Evolutionary conservation across 1,140 invertebrate genomes (phyloP).

Genomic region (Panagrolaimus sp.): DNA sequence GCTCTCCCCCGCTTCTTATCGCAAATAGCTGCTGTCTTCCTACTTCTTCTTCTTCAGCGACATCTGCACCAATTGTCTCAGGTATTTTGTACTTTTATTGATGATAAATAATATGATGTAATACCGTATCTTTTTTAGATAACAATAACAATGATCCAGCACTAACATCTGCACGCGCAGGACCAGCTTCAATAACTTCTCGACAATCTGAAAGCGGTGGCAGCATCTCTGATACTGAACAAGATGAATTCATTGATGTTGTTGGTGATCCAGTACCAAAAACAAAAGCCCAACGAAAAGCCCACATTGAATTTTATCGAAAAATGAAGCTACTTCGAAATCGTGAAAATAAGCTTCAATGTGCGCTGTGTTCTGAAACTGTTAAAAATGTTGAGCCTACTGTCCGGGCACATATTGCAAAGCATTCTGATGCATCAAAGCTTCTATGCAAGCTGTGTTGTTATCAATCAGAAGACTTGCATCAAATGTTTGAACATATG

Average conservation of each 20-base stretch:
- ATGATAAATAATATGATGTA: too few species aligned
- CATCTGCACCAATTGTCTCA: too few species aligned
- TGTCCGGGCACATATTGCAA: not conserved
- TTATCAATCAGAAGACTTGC: not conserved
- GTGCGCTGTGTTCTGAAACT: not conserved
- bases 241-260: conserved; percentile 7
- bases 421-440: not conserved
- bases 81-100: too few species aligned
- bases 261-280: not conserved
- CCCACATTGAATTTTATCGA: not conserved
- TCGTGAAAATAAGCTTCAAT: not conserved
- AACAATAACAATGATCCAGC: too few species aligned
- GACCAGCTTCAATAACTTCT: too few species aligned
- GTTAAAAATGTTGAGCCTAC: not conserved
- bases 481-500: not conserved
- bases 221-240: not conserved
- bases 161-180: too few species aligned
- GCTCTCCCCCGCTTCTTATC: too few species aligned
- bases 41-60: too few species aligned
- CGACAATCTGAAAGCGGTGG: not conserved
- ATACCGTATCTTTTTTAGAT: too few species aligned
- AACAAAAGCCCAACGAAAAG: not conserved
- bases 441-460: not conserved
- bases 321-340: not conserved
- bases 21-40: too few species aligned